phyloP scores from a whole-genome alignment of 1,140 invertebrate species.

The Drosophila orena region DNA sequence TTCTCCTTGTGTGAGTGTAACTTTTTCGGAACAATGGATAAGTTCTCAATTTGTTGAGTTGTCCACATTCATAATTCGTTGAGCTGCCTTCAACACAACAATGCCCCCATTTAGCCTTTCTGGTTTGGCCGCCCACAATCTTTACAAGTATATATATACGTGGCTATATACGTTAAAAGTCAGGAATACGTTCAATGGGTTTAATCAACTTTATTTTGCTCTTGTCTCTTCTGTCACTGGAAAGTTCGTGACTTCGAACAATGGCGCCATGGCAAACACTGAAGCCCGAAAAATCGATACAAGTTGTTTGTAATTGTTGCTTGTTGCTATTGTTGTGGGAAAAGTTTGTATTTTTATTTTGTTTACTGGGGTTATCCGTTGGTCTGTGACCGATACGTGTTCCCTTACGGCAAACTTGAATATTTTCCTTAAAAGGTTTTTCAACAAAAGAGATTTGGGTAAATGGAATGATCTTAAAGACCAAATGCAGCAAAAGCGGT shows the following conservation, averaged over 20 bases:
- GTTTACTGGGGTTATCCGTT: constrained; percentile 37
- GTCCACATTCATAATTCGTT: constrained; percentile 43
- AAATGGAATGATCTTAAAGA: background rate
- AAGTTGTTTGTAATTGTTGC: constrained; percentile 55
- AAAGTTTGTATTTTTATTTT: constrained; percentile 47
- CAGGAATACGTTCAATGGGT: constrained; percentile 45
- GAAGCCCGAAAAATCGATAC: constrained; percentile 58
- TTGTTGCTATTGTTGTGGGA: constrained; percentile 23
- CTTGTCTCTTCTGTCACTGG: constrained; percentile 42
- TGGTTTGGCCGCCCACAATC: constrained; percentile 19
- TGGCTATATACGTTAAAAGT: constrained; percentile 10
- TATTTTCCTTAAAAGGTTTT: constrained; percentile 28
- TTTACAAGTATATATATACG: constrained; percentile 15
- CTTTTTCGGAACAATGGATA: constrained; percentile 24
- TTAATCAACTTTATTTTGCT: constrained; percentile 52
- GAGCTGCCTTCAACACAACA: constrained; percentile 42
- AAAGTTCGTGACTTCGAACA: constrained; percentile 54
- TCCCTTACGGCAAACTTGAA: constrained; percentile 56
- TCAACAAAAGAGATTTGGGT: constrained; percentile 4
- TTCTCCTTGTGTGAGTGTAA: constrained; percentile 1
- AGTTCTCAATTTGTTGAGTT: constrained; percentile 41
- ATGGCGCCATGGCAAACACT: constrained; percentile 47
- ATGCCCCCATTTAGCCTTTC: constrained; percentile 32
- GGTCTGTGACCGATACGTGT: constrained; percentile 31
- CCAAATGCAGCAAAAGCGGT: background rate